Evolutionary conservation across 37 sponge, comb jelly and placozoan genomes (phyloP).

Genomic region (Agelas oroides): DNA sequence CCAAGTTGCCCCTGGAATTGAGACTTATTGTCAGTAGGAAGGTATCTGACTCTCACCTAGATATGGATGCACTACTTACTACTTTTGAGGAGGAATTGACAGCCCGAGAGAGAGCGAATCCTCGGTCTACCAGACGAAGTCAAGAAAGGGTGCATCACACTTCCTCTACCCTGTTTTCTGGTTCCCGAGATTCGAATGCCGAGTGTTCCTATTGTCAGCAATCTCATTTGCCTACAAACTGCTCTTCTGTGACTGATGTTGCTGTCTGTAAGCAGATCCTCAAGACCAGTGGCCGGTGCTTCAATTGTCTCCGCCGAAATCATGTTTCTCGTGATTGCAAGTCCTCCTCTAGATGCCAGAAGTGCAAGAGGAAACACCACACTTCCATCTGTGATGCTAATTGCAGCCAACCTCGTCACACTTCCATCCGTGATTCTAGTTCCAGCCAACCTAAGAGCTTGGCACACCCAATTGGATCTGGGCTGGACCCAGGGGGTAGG

Average conservation of each 20-base stretch:
- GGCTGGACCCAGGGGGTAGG: not conserved
- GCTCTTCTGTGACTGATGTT: slow-evolving; percentile 9
- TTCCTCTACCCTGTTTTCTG: slow-evolving; percentile 17
- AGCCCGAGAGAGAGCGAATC: slow-evolving; percentile 18
- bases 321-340: slow-evolving; percentile 28
- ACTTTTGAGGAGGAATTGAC: slow-evolving; percentile 24
- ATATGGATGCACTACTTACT: slow-evolving; percentile 15
- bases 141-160: slow-evolving; percentile 11
- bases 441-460: not conserved
- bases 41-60: not conserved
- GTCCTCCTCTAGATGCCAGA: slow-evolving; percentile 21
- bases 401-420: slow-evolving; percentile 16
- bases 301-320: slow-evolving; percentile 25
- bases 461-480: not conserved
- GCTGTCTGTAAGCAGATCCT: slow-evolving; percentile 11
- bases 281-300: slow-evolving; percentile 33
- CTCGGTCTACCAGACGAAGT: not conserved
- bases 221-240: slow-evolving; percentile 6
- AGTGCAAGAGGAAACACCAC: slow-evolving; percentile 35
- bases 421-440: slow-evolving; percentile 28
- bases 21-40: slow-evolving; percentile 21
- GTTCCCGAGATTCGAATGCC: not conserved
- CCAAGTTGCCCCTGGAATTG: slow-evolving; percentile 23
- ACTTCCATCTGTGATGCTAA: slow-evolving; percentile 31
- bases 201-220: slow-evolving; percentile 39